Base-by-base conservation (phyloP, 2,797 vertebrate genomes). In the Cynopterus sphinx region DNA sequence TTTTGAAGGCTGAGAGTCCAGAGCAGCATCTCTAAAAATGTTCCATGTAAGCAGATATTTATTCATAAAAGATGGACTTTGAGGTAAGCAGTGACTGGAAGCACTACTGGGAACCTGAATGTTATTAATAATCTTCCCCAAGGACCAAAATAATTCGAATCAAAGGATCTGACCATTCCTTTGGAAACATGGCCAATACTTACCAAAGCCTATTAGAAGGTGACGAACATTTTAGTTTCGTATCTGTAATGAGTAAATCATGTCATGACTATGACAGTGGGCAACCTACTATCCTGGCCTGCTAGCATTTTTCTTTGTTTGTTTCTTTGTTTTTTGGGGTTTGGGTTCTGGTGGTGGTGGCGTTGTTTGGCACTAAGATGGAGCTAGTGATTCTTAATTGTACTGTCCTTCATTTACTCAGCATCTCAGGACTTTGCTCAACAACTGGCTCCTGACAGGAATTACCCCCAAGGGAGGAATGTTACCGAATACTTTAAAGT, bases 371-470 rank as follows among this genome's bases (percentile, higher is more conserved):
- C 59, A 63, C 19, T n/a, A 79, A 22, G 68, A 90, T 65, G 51
- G 49, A 95, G 81, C 63, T 51, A 59, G 53, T n/a, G 39, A 88
- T 75, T 96, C 73, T 91, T 93, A 73, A 88, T 15, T 84, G 79
- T 17, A 31, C 59, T n/a, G 28, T 28, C 39, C 51, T 91, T 75
- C 75, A 49, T 97, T 85, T 93, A 63, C 6, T 94, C 77, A 33
- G 5, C 87, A 90, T 96, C 96, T 97, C 91, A 88, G 85, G 90
- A 43, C 95, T 98, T 68, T 88, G 93, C 91, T 95, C 88, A 95
- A 73, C 87, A 68, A 83, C 78, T 91, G 94, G 81, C 81, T 96
- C 61, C 79, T 73, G 91, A 93, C 92, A 79, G 71, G 39, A 90
- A 96, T 93, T 90, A n/a, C 9, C 51, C 28, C 77, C 39, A n/a